These are phyloP conservation scores for Mamestra configurata DNA, from an alignment of 1,140 invertebrate species.

Conservation along the genomic window DNA sequence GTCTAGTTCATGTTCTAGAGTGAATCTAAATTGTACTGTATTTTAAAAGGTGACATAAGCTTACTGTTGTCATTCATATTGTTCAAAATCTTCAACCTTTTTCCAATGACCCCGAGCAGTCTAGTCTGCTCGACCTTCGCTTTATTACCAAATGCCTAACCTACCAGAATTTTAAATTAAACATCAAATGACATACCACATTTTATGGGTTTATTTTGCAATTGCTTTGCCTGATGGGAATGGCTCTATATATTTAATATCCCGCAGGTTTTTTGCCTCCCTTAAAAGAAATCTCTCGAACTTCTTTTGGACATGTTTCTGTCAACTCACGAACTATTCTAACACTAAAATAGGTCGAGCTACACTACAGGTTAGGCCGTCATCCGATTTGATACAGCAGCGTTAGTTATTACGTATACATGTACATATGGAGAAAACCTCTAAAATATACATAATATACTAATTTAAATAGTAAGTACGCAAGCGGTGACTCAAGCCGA, in stretches of 20 bases:
- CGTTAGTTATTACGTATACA: background rate
- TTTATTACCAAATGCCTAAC: background rate
- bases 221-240: background rate
- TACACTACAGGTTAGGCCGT: background rate
- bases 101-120: background rate
- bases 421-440: constrained; percentile 18
- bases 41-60: too few relatives aligned
- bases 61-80: background rate
- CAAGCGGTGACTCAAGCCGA: constrained; percentile 66
- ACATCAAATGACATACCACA: background rate
- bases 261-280: background rate
- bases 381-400: background rate
- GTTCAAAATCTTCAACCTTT: background rate
- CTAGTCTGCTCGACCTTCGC: background rate
- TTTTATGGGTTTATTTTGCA: background rate
- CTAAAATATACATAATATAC: constrained; percentile 4
- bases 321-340: background rate
- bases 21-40: too few relatives aligned
- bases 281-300: background rate
- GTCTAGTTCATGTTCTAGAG: too few relatives aligned
- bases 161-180: background rate
- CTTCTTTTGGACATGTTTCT: background rate
- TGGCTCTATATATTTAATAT: background rate
- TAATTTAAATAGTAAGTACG: constrained; percentile 44
- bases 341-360: background rate